These are phyloP conservation scores for Plutomurus gul DNA, from an alignment of 1,140 invertebrate species.

Conservation along the genomic window DNA sequence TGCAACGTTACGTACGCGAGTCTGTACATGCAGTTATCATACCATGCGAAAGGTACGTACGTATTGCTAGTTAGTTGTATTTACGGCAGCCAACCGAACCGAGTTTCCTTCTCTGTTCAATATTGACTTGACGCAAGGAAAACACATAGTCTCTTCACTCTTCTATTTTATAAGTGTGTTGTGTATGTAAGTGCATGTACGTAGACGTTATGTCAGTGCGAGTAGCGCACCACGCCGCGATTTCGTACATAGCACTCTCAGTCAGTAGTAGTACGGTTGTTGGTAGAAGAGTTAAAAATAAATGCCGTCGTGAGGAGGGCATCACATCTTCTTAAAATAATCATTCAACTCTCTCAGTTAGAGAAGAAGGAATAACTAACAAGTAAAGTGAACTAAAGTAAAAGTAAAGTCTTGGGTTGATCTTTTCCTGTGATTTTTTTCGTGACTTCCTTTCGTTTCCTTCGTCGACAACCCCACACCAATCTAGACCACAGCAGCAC, in stretches of 20 bases:
- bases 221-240: not conserved
- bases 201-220: too few species aligned
- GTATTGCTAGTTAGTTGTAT: too few species aligned
- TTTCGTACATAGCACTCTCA: not conserved
- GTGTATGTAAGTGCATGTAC: not conserved
- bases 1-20: not conserved
- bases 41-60: too few species aligned
- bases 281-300: conserved; percentile 47
- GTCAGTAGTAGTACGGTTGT: not conserved
- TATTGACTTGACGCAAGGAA: not conserved
- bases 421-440: conserved; percentile 4
- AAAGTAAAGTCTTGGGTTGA: conserved; percentile 8
- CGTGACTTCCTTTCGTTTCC: conserved; percentile 7
- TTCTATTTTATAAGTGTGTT: not conserved
- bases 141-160: not conserved
- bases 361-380: conserved; percentile 8
- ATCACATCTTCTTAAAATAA: conserved; percentile 49
- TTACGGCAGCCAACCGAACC: too few species aligned
- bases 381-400: conserved; percentile 6
- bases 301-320: conserved; percentile 36
- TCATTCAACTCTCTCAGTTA: conserved; percentile 39
- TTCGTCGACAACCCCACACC: not conserved
- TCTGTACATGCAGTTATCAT: not conserved
- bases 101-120: too few species aligned
- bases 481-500: not conserved